Base-by-base conservation (phyloP, 53 echinoderm and acorn worm genomes). In the Crossaster papposus region DNA sequence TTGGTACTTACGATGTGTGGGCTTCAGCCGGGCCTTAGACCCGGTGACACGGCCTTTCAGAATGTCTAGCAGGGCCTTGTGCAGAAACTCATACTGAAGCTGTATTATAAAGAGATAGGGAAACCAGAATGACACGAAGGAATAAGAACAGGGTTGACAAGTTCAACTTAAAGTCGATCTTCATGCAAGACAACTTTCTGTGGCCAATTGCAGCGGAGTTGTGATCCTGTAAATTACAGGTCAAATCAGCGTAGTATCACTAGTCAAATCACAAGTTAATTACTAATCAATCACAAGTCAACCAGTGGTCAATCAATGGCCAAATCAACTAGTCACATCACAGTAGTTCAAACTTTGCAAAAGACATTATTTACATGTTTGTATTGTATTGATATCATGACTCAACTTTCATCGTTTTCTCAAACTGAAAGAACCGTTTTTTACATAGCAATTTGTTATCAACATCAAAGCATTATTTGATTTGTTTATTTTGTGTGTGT, bases 71-170 rank as follows among this genome's bases (percentile, higher is more conserved):
- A 97, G 33, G 1, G 97, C 95, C 78, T 89, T 90, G 70, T 95
- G 95, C 26, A 97, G 30, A 94, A 97, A 97, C 70, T 95, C 93
- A 63, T 95, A 97, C 72, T 97, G 95, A 26, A 91, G 81, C 97
- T 97, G 94, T 35, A 76, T n/a, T n/a, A 51, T 24, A 2, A 3
- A 64, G 18, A 88, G 18, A 62, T 1, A 77, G 2, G 22, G 1
- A 0, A 58, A 18, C 11, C 52, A 18, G 34, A 4, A 68, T 68
- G 11, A 10, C 68, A 26, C 5, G 4, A 20, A 23, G 22, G 22
- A 68, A n/a, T 17, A 10, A 68, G 68, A 68, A 68, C n/a, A 68
- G 44, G 6, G 9, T 44, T 44, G 44, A 44, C 5, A 44, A 44
- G 9, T 7, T 44, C 44, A 44, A 44, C 44, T 7, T 44, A 44